These are phyloP conservation scores for Columba guinea DNA, from an alignment of 2,797 vertebrate genomes.

Conservation along the genomic window DNA sequence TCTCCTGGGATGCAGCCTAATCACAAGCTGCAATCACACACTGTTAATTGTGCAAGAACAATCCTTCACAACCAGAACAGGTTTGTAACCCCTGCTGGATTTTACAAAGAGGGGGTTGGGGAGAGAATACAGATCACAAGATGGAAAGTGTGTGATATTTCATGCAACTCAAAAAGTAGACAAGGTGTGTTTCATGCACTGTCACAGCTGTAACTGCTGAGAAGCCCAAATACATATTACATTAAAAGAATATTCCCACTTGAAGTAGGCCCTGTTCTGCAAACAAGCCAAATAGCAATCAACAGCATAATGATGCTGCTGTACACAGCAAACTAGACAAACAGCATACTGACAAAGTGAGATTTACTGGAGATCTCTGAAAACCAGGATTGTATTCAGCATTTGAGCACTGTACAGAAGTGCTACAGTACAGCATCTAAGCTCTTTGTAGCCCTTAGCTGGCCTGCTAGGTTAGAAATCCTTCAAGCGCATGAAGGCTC, in stretches of 20 bases:
- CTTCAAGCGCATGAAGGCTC: neutral
- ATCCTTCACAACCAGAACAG: neutral
- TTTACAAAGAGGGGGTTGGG: neutral
- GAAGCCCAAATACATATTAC: neutral
- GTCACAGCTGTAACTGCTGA: neutral
- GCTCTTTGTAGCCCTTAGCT: neutral
- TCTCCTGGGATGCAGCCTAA: neutral
- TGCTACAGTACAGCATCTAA: neutral
- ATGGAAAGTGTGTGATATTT: neutral
- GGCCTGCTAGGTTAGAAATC: neutral
- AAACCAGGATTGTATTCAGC: neutral
- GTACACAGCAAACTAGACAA: neutral
- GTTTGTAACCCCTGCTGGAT: neutral
- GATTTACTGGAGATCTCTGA: neutral
- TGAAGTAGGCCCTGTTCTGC: neutral
- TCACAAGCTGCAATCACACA: neutral
- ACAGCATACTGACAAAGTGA: slow-evolving; percentile 15
- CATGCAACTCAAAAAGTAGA: neutral
- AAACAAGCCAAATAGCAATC: neutral
- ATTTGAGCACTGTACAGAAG: neutral
- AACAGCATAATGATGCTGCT: neutral
- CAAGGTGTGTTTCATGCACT: neutral
- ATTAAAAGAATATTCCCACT: neutral
- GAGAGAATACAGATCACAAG: neutral
- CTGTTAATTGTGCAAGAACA: neutral